These are phyloP conservation scores for Drosophila jambulina DNA, from an alignment of 1,140 invertebrate species.

Conservation along the genomic window DNA sequence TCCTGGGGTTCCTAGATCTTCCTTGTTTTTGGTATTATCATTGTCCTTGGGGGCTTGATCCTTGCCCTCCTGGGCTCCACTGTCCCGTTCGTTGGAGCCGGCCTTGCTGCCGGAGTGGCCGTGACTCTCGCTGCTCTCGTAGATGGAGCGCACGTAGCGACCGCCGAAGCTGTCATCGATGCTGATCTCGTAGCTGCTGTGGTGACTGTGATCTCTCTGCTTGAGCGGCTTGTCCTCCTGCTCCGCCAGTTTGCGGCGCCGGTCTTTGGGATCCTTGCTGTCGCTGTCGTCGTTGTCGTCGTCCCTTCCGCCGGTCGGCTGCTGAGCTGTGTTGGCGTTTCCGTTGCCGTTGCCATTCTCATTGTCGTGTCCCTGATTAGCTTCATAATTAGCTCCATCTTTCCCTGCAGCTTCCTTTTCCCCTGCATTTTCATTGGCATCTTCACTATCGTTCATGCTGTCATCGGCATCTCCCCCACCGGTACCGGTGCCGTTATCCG, in stretches of 20 bases:
- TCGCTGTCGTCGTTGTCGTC: slow-evolving; percentile 66
- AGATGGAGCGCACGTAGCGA: slow-evolving; percentile 66
- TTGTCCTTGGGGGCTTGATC: not conserved
- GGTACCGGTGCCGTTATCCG: too few relatives aligned
- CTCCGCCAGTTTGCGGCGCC: not conserved
- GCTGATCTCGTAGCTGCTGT: slow-evolving; percentile 77
- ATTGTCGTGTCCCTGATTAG: not conserved
- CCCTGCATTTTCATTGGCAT: not conserved
- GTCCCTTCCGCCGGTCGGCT: not conserved
- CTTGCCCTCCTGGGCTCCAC: not conserved
- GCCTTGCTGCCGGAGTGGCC: slow-evolving; percentile 55
- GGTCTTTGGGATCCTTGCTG: slow-evolving; percentile 39
- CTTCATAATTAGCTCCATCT: too few relatives aligned
- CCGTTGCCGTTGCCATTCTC: not conserved
- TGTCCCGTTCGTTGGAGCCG: slow-evolving; percentile 26
- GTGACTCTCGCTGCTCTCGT: slow-evolving; percentile 71
- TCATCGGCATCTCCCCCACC: not conserved
- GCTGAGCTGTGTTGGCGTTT: too few relatives aligned
- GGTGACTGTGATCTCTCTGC: slow-evolving; percentile 50
- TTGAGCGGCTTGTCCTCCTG: not conserved
- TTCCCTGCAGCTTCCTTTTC: not conserved
- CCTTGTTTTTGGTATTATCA: not conserved
- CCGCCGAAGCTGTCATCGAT: slow-evolving; percentile 75
- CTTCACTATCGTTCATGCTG: not conserved
- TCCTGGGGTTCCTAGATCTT: not conserved